Conservation (phyloP, 2,888 invertebrate species). For the Oconnorella tubifera region DNA sequence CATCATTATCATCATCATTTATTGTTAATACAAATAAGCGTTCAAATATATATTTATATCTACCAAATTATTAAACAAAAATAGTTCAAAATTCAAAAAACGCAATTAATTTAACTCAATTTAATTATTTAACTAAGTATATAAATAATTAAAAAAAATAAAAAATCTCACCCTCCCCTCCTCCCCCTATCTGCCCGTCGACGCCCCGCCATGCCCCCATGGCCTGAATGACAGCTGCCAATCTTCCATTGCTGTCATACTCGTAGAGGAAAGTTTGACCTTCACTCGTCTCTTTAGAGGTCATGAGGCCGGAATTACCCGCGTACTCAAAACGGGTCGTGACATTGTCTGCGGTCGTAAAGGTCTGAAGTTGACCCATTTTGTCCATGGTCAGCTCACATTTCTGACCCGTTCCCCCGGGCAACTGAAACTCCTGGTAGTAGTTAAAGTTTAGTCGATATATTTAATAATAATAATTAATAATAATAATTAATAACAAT, state of each 20-base stretch:
- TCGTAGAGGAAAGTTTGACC: conserved; percentile 67
- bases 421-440: conserved; percentile 71
- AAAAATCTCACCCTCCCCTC: conserved; percentile 32
- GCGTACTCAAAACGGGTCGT: conserved; percentile 88
- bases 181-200: conserved; percentile 38
- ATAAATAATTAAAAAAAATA: too few relatives aligned
- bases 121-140: too few relatives aligned
- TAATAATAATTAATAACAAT: too few relatives aligned
- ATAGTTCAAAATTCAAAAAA: too few relatives aligned
- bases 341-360: conserved; percentile 81
- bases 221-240: conserved; percentile 79
- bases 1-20: too few relatives aligned
- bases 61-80: too few relatives aligned
- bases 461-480: too few relatives aligned
- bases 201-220: conserved; percentile 81
- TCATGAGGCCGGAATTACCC: conserved; percentile 75
- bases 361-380: conserved; percentile 88
- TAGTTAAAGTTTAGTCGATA: conserved; percentile 57
- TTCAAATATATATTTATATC: too few relatives aligned
- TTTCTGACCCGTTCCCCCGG: conserved; percentile 44
- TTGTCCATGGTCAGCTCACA: conserved; percentile 75
- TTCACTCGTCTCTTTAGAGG: conserved; percentile 57
- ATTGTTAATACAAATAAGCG: too few relatives aligned
- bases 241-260: conserved; percentile 83
- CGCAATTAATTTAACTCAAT: too few relatives aligned